A percentile compares a stretch with the other conserved stretches of the same genome.
Evolutionary conservation across 2,888 invertebrate species (phyloP).

Genomic region (Cosmopolites sordidus): DNA sequence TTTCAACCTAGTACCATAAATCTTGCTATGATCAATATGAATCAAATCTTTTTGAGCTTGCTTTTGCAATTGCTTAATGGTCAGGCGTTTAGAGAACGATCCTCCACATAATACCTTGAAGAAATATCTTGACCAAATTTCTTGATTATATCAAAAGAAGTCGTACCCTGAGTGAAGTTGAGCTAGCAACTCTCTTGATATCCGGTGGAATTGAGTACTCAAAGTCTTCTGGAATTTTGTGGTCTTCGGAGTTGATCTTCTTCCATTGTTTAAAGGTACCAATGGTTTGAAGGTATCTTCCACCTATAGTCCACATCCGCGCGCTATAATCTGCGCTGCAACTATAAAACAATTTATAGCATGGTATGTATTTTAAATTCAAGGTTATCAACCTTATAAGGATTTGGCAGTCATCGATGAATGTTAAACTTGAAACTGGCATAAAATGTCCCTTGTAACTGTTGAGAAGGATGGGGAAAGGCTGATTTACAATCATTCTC

Average conservation of each 20-base stretch:
- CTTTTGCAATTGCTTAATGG: slow-evolving; percentile 50
- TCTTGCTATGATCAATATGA: slow-evolving; percentile 45
- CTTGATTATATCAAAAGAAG: neutral
- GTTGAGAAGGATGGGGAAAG: slow-evolving; percentile 61
- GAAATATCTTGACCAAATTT: neutral
- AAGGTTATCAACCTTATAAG: slow-evolving; percentile 57
- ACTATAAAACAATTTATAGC: too few relatives aligned
- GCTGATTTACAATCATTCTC: slow-evolving; percentile 58
- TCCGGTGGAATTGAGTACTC: slow-evolving; percentile 67
- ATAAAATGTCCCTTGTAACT: slow-evolving; percentile 69
- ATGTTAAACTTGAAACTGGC: slow-evolving; percentile 63
- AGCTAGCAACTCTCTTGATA: slow-evolving; percentile 68
- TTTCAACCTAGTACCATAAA: slow-evolving; percentile 55
- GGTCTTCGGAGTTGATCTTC: slow-evolving; percentile 39
- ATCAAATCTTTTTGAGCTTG: slow-evolving; percentile 49
- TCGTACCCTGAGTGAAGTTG: slow-evolving; percentile 67
- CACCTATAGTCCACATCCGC: slow-evolving; percentile 70
- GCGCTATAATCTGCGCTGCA: slow-evolving; percentile 56
- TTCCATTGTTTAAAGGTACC: slow-evolving; percentile 67
- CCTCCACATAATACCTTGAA: slow-evolving; percentile 43
- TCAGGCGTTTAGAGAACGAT: slow-evolving; percentile 48
- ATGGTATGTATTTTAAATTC: too few relatives aligned
- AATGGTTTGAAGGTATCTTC: slow-evolving; percentile 65
- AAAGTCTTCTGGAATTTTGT: slow-evolving; percentile 44
- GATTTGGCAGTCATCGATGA: slow-evolving; percentile 61